phyloP scores from a whole-genome alignment of 2,113 vertebrate species.

The Mugil cephalus region DNA sequence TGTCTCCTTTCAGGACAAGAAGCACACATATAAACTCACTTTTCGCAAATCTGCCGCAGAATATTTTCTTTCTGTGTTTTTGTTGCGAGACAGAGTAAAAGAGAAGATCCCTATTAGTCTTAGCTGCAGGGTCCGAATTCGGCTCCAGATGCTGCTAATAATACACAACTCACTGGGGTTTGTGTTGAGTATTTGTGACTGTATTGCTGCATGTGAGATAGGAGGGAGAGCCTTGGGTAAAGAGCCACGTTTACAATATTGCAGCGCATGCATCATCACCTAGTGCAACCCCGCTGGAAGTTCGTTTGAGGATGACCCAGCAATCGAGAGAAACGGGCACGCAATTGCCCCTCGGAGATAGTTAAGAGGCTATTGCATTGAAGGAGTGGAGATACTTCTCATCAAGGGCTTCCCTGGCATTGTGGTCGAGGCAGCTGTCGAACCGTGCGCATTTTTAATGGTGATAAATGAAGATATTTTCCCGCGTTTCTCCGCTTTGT shows the following conservation, averaged over 20 bases:
- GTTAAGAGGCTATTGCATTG: slow-evolving; percentile 50
- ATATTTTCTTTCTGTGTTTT: slow-evolving; percentile 45
- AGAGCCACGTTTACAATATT: slow-evolving; percentile 48
- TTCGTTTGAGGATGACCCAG: slow-evolving; percentile 65
- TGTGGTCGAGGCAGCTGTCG: slow-evolving; percentile 22
- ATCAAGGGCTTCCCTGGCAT: slow-evolving; percentile 15
- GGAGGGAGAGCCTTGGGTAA: slow-evolving; percentile 37
- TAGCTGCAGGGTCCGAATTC: slow-evolving; percentile 47
- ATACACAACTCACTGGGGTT: slow-evolving; percentile 61
- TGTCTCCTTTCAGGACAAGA: slow-evolving; percentile 39
- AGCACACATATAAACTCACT: slow-evolving; percentile 5
- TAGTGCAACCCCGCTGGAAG: slow-evolving; percentile 39
- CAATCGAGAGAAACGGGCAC: slow-evolving; percentile 66
- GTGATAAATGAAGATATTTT: slow-evolving; percentile 22
- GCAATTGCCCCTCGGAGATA: slow-evolving; percentile 68
- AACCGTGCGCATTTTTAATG: background rate
- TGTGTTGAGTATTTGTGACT: slow-evolving; percentile 44
- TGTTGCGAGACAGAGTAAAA: slow-evolving; percentile 57
- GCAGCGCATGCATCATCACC: slow-evolving; percentile 59
- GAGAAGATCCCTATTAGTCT: slow-evolving; percentile 63
- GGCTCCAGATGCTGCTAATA: slow-evolving; percentile 71
- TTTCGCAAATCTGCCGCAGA: slow-evolving; percentile 36
- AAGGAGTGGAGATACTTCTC: slow-evolving; percentile 47
- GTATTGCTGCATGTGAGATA: slow-evolving; percentile 40
- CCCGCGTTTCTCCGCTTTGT: slow-evolving; percentile 6